Evolutionary conservation across 1,140 invertebrate genomes (phyloP), one percentile per base, ranked within the genome.

Genomic region (Pantala flavescens): DNA sequence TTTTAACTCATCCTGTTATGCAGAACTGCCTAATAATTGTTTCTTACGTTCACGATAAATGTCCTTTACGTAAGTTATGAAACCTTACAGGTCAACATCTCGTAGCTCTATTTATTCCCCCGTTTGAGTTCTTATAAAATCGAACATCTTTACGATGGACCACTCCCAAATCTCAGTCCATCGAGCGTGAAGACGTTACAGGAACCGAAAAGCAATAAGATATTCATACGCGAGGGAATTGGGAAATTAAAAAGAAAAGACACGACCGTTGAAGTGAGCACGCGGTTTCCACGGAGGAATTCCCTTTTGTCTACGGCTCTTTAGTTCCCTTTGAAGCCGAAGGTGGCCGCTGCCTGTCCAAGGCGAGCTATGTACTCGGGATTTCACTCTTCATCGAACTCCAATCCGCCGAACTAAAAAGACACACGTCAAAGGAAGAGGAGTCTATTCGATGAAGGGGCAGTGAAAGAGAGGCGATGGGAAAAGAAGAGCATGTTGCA

Each of bases 321-420:
- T 63, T 63, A 63, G 49, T 63, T 63, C 12, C 49, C 49, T 63
- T 63, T 63, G 49, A 63, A 5, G 49, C 14, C 49, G 49, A 63
- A 63, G 49, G 49, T 63, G 49, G 49, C 3, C 49, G n/a, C 49
- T 63, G 49, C 49, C 49, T 19, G 49, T 63, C 49, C 49, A 3
- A 3, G 16, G 49, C 49, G 49, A 63, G 16, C 49, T 3, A 16
- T 63, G 14, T 63, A 63, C 49, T 21, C 16, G n/a, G 49, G 49
- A 63, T 63, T 63, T 63, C n/a, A 63, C 49, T 63, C 49, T 63
- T 63, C 49, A 63, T 63, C 49, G 49, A 63, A 63, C 49, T 21
- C 49, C 49, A 63, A 63, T 63, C 49, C 49, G 49, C 3, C 49
- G 49, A 63, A 12, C n/a, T 3, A 63, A 63, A 63, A 12, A 21